phyloP scores from a whole-genome alignment of 2,888 invertebrate species.

The Xestobium rufovillosum region DNA sequence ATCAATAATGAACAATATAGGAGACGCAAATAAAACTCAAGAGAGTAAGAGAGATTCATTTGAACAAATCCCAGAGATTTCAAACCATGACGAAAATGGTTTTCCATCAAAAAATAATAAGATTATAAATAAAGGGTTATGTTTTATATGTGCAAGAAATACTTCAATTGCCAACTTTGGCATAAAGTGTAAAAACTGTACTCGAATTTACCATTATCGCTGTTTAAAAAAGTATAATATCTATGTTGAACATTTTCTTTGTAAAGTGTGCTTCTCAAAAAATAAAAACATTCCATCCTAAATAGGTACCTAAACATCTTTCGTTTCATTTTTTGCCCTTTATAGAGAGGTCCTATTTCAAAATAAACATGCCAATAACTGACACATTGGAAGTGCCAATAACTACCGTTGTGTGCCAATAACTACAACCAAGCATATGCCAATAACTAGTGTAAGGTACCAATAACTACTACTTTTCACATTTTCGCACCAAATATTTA shows the following conservation, averaged over 20 bases:
- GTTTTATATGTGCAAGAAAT: neutral
- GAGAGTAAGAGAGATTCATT: no score
- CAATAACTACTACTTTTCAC: conserved; percentile 1
- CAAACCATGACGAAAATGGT: neutral
- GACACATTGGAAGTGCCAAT: no score
- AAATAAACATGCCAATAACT: no score
- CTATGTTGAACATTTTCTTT: neutral
- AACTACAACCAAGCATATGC: no score
- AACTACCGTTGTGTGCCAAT: no score
- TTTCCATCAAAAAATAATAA: conserved; percentile 2
- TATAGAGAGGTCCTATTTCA: no score
- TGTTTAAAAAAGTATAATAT: conserved; percentile 1
- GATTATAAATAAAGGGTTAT: conserved; percentile 2
- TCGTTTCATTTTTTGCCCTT: conserved; percentile 1
- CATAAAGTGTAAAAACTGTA: neutral
- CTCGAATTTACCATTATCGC: neutral
- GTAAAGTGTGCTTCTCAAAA: neutral
- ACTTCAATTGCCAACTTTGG: neutral
- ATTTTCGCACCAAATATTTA: neutral
- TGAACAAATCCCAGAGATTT: no score
- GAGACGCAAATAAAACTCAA: no score
- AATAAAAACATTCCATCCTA: no score
- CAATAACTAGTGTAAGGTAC: no score
- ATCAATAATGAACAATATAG: no score
- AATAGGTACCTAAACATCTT: neutral